These are phyloP conservation scores for Cynocephalus volans DNA, from an alignment of 2,113 vertebrate species.

Conservation along the genomic window DNA sequence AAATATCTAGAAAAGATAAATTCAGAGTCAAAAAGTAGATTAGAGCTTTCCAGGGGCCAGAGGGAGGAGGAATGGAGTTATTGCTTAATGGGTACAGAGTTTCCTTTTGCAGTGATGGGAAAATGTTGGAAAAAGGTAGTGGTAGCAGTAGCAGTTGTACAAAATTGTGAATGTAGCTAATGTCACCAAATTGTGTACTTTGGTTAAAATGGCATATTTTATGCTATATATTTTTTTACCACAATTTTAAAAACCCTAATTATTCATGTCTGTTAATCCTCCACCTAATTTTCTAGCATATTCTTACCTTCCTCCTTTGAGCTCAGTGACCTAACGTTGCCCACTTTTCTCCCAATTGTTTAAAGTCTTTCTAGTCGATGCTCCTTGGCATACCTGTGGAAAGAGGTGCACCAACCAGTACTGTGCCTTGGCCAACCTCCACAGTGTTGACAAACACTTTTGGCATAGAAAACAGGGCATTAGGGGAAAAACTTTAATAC, in stretches of 20 bases:
- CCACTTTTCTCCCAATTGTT: neutral
- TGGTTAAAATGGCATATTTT: neutral
- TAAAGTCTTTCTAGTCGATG: neutral
- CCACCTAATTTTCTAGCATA: neutral
- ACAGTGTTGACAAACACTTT: neutral
- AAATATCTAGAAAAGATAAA: neutral
- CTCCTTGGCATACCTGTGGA: neutral
- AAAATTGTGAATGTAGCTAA: conserved; percentile 21
- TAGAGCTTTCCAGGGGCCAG: neutral
- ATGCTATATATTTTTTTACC: neutral
- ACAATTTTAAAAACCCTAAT: neutral
- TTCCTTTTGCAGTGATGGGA: neutral
- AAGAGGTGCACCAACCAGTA: neutral
- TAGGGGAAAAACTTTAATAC: neutral
- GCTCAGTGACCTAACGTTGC: neutral
- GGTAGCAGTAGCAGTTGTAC: neutral
- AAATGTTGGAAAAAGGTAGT: neutral
- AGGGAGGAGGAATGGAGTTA: neutral
- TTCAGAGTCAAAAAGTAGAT: neutral
- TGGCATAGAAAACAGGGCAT: neutral
- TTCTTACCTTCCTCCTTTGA: neutral
- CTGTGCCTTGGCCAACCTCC: neutral
- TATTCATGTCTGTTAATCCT: neutral
- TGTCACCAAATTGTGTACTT: neutral
- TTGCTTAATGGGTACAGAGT: neutral